Base-by-base conservation (phyloP, 2,797 vertebrate species). In the Sebastes minor region DNA sequence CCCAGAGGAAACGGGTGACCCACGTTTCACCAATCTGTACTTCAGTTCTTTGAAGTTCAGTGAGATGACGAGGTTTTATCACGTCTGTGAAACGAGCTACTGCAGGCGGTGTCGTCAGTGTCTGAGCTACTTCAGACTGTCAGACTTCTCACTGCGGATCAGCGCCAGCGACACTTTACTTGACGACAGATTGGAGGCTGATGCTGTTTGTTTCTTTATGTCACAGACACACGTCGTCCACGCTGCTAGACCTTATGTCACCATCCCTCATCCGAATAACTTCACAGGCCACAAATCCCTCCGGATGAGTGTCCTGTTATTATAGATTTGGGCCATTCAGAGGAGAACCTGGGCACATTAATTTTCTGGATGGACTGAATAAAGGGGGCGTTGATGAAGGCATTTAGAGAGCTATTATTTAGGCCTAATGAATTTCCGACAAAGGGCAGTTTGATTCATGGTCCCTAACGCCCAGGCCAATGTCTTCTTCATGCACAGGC, bases 381-480 rank as follows among this genome's bases (percentile, higher is more conserved):
- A 79, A 89, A 88, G 49, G 52, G 52, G 38, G 46, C 42, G 38
- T 55, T 61, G 80, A 85, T 88, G 65, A 90, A 82, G 80, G 74
- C 85, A 85, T 92, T 91, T 87, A 89, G 57, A 82, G 85, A 88
- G 82, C 82, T 66, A 88, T 91, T 92, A 90, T 88, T 92, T 87
- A 88, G 85, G 64, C 56, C 33, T 83, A 86, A 87, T 92, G 86
- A 82, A 86, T 91, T 90, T 83, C 77, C 82, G 76, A 87, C 76
- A 86, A 82, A 87, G 66, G 78, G 28, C 74, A 60, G 57, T 82
- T 80, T 90, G 81, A 91, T 88, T 91, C 77, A 89, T 70, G 80
- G 57, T 79, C 66, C 38, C 60, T 78, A 32, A 84, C 22, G 55
- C 64, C 67, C 70, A 70, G 57, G 20, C 73, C 68, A 67, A 57